These are phyloP conservation scores for Lepidurus arcticus DNA, from an alignment of 1,140 invertebrate genomes.

Conservation along the genomic window DNA sequence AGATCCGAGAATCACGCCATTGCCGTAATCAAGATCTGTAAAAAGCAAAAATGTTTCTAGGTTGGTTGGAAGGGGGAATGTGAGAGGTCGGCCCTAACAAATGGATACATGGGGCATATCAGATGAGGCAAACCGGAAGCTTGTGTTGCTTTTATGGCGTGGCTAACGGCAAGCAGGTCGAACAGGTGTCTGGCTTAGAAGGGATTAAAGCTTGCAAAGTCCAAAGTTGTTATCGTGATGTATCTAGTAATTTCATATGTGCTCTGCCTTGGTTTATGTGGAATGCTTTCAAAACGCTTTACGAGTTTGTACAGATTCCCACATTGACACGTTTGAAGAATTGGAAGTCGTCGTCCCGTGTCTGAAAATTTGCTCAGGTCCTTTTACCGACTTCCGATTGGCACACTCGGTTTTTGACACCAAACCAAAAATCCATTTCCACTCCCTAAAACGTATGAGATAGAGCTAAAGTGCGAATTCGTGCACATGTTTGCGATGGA, in stretches of 20 bases:
- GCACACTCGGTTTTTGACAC: not conserved
- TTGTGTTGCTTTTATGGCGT: not conserved
- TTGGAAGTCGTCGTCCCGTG: not conserved
- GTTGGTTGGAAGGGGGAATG: no score
- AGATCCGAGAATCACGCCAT: not conserved
- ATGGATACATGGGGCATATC: not conserved
- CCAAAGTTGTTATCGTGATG: not conserved
- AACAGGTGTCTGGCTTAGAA: slow-evolving; percentile 4
- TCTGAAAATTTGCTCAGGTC: not conserved
- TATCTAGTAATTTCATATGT: slow-evolving; percentile 18
- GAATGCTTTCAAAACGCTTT: slow-evolving; percentile 22
- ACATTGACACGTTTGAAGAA: not conserved
- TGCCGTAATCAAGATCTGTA: not conserved
- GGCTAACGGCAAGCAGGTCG: not conserved
- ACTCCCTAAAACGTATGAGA: not conserved
- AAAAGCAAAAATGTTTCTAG: not conserved
- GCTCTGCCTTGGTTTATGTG: not conserved
- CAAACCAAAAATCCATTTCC: not conserved
- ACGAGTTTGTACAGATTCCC: not conserved
- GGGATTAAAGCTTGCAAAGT: not conserved
- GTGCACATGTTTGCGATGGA: no score
- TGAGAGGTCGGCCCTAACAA: not conserved
- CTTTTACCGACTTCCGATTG: slow-evolving; percentile 15
- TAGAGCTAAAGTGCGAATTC: not conserved
- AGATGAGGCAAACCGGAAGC: slow-evolving; percentile 13